Base-by-base conservation (phyloP, 1,140 invertebrate species). In the Melanaphis sacchari region DNA sequence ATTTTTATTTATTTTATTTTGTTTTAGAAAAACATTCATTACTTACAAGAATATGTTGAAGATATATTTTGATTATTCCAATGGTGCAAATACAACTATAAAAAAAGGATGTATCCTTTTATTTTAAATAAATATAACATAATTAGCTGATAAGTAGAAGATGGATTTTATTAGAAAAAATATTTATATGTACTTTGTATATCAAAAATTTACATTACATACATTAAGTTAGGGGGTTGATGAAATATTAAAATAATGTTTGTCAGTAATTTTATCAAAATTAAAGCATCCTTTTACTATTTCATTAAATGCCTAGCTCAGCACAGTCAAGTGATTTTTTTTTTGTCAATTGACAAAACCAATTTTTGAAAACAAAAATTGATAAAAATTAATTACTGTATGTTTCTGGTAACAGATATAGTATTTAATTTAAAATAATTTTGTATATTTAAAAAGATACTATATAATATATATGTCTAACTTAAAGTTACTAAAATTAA, bases 91-190 rank as follows among this genome's bases (percentile, higher is more conserved):
- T 41, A 11, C 76, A n/a, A n/a, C 26, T 52, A 40, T 8, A 52
- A 81, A 85, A 84, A 93, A 85, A 85, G 91, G 91, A 49, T 93
- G 91, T 92, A 93, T 54, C 81, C 81, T 93, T 93, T 85, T 59
- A 41, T 84, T 26, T 26, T 84, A 41, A 24, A 76, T n/a, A 18
- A 15, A 76, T 76, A 18, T 76, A 76, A 18, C 5, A 5, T 76
- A 15, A 49, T 49, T 76, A n/a, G n/a, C n/a, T n/a, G 59, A n/a
- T n/a, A 76, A n/a, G 59, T 4, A n/a, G 5, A 0, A n/a, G 21
- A 76, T 4, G 1, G 15, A 49, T 26, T 59, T 59, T 59, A 59
- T 59, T 59, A 7, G 9, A 59, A 59, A 8, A 31, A 11, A 36
- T n/a, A 76, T n/a, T 76, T 76, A 1, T 18, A n/a, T 76, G 31